Base-by-base conservation (phyloP, 2,888 invertebrate species). In the Leucania comma region DNA sequence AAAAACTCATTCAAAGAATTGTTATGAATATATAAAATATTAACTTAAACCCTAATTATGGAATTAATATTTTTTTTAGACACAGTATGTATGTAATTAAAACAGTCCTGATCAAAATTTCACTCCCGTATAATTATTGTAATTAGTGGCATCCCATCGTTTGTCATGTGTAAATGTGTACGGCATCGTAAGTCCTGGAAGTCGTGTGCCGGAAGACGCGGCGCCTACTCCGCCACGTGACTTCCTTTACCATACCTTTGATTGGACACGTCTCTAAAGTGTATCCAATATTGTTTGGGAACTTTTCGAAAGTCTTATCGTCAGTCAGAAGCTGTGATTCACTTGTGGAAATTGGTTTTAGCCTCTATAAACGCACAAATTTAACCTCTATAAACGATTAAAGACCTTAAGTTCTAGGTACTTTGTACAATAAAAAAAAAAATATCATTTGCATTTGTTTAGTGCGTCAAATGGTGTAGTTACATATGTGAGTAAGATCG, bases 151-250 rank as follows among this genome's bases (percentile, higher is more conserved):
- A 59, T 80, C 66, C 56, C 26, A 65, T 38, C 66, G 63, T 75
- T 50, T 65, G 72, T 76, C 76, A 76, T 6, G 29, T 56, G 51
- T 76, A 72, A 62, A 68, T 20, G 50, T 58, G 51, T 20, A 53
- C 14, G 17, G 53, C 65, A 38, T 59, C 61, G 63, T 62, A 48
- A 65, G 67, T 75, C 68, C 50, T 61, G 38, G 32, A 26, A 20
- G 67, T 2, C 54, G 32, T 69, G 62, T 53, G 65, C 74, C 84
- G 85, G 83, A 85, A 83, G 80, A 59, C 64, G 61, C 58, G 85
- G 85, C 82, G 83, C 85, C 80, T 56, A n/a, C 22, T 54, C 14
- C 20, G 22, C 20, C 63, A 64, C 74, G 85, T 85, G 83, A 80
- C 77, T 83, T 85, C 84, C 83, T 73, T 68, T 78, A 17, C 10